Base-by-base conservation (phyloP, 2,113 vertebrate genomes). In the Campylomormyrus tamandua region DNA sequence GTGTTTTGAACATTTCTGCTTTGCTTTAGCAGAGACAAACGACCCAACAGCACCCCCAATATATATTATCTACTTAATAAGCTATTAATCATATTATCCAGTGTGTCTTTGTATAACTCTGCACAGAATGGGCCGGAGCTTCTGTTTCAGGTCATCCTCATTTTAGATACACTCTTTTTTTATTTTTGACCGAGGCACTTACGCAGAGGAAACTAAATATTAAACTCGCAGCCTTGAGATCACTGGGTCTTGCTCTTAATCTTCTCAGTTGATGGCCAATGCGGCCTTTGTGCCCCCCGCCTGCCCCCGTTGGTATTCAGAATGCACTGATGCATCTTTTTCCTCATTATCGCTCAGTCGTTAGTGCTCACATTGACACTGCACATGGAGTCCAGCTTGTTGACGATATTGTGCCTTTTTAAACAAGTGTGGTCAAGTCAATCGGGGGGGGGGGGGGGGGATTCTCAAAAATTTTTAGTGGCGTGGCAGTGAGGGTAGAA, bases 31-130 rank as follows among this genome's bases (percentile, higher is more conserved):
- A 24, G 42, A 84, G 3, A 84, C 21, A 11, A 48, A 84, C 10
- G 39, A 21, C 45, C 39, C 45, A 48, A 46, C 0, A 48, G 83
- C 24, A 84, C 3, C 83, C 45, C 83, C 21, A 83, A 46, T 56
- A 66, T 83, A 77, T 77, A 19, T 77, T 77, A 80, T 80, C 35
- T 42, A 39, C 7, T 80, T 42, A 80, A 80, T 42, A 80, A 80
- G 74, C 74, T n/a, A 84, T 84, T 84, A 84, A 46, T 84, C 83
- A 39, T n/a, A 24, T 84, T 84, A 84, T 84, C 24, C 45, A n/a
- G 83, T 46, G 42, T 48, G 83, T 46, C 45, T 48, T 84, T 48
- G 45, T 24, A 11, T 10, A 24, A 48, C 45, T 45, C 35, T 83
- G 45, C 24, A 48, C 21, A 10, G 83, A 84, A 48, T 48, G 21